phyloP scores from a whole-genome alignment of 2,797 vertebrate genomes.

The Eurystomus glaucurus region DNA sequence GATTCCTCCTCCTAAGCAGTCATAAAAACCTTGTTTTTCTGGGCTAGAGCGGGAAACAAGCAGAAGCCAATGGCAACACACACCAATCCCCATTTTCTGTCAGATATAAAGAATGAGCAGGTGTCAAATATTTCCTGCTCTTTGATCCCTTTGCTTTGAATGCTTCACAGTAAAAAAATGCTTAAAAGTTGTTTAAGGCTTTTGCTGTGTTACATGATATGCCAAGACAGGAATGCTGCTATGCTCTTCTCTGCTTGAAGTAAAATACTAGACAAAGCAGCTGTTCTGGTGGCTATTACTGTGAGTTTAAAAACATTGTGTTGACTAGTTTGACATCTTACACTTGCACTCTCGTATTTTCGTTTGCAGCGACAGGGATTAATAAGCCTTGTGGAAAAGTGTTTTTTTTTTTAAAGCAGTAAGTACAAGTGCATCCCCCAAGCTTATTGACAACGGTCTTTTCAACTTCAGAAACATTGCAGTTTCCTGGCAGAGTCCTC shows the following conservation, averaged over 20 bases:
- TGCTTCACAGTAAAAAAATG: not conserved
- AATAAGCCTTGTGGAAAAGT: not conserved
- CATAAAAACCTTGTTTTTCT: constrained; percentile 11
- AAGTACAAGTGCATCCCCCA: not conserved
- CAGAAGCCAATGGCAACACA: not conserved
- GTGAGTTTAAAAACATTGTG: not conserved
- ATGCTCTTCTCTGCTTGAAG: constrained; percentile 3
- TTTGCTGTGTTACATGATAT: not conserved
- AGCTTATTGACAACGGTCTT: not conserved
- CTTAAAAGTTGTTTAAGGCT: not conserved
- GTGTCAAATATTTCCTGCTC: constrained; percentile 3
- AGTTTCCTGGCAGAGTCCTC: not conserved
- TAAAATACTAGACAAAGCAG: constrained; percentile 24
- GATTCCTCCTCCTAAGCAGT: not conserved
- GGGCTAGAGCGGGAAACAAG: not conserved
- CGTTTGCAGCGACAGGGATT: not conserved
- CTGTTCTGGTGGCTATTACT: not conserved
- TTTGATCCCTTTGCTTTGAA: constrained; percentile 45
- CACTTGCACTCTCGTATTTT: not conserved
- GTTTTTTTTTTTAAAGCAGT: not conserved
- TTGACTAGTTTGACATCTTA: constrained; percentile 6
- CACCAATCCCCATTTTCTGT: not conserved
- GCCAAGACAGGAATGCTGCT: not conserved
- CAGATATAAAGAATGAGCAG: not conserved
- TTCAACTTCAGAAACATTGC: not conserved